Base-by-base conservation (phyloP, 2,888 invertebrate genomes). In the Drosophila mayaguana region DNA sequence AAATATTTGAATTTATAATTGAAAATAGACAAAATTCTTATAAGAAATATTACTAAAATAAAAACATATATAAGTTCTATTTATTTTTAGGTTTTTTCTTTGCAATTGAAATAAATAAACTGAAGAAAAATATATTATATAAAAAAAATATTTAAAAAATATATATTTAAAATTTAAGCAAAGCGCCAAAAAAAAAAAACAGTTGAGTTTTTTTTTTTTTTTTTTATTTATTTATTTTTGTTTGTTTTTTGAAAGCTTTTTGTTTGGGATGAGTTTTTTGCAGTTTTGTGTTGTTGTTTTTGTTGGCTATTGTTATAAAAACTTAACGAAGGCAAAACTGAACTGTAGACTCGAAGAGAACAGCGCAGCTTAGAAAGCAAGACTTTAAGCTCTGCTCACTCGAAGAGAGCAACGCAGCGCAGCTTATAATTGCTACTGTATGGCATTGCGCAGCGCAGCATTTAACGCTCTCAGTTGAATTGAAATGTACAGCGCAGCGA, bases 241-340 rank as follows among this genome's bases (percentile, higher is more conserved):
- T n/a, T n/a, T n/a, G n/a, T 56, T 36, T 71, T 36, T 73, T 60
- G n/a, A 60, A 62, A 62, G 57, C 40, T 43, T 54, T 63, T 51
- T 28, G 25, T 63, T 60, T 34, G 22, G n/a, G 60, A 45, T 11
- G 18, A 22, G 34, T 34, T 45, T 55, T 46, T 51, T 51, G 50
- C 45, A 67, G 63, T 48, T 63, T 18, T 57, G 32, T 64, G 32
- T 18, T 32, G 51, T 43, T 71, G 60, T 48, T 28, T n/a, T 60
- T 34, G 46, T 60, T 40, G 57, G 48, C 34, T 54, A 75, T 38
- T 64, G 50, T 80, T 63, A 56, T 38, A 63, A 69, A 80, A 88
- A 88, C 89, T 83, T 83, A 86, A 81, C 78, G 72, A 72, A 78
- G 81, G 77, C 76, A 68, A 79, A 63, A 56, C 56, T 62, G 61